Conservation (phyloP, 2,797 vertebrate species). For the Parambassis ranga region DNA sequence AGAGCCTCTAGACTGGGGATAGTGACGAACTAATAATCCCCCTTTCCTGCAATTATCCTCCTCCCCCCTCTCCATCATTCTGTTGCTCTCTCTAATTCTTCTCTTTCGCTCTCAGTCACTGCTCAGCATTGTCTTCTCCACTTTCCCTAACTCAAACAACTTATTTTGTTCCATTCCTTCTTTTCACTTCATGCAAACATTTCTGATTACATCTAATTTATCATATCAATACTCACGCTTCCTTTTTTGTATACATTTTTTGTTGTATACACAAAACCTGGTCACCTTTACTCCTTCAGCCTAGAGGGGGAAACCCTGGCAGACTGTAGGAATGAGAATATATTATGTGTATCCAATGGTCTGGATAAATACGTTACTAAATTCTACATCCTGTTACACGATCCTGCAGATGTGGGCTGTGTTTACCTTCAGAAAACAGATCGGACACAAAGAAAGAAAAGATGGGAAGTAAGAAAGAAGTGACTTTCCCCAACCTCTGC, state of each 20-base stretch:
- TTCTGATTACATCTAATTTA: slow-evolving; percentile 24
- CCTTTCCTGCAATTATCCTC: slow-evolving; percentile 76
- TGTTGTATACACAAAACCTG: slow-evolving; percentile 20
- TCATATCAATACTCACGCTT: slow-evolving; percentile 1
- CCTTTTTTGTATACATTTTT: slow-evolving; percentile 17
- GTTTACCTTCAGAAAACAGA: slow-evolving; percentile 11
- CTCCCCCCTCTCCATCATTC: slow-evolving; percentile 37
- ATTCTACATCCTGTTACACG: slow-evolving; percentile 61
- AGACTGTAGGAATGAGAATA: slow-evolving; percentile 28
- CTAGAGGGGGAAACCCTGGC: slow-evolving; percentile 7
- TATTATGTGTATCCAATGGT: slow-evolving; percentile 10
- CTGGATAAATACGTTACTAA: slow-evolving; percentile 43
- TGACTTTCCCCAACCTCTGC: neutral
- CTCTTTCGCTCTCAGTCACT: slow-evolving; percentile 53
- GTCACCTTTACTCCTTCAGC: neutral
- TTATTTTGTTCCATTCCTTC: neutral
- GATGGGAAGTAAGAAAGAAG: neutral
- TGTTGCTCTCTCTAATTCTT: slow-evolving; percentile 44
- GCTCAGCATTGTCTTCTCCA: slow-evolving; percentile 53
- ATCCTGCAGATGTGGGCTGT: slow-evolving; percentile 51
- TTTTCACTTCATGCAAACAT: slow-evolving; percentile 25
- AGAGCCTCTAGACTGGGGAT: slow-evolving; percentile 69
- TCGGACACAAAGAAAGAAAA: neutral
- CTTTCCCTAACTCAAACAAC: slow-evolving; percentile 4
- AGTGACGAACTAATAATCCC: slow-evolving; percentile 76